Percentiles rank a stretch among this genome's conserved stretches.
Evolutionary conservation across 2,113 vertebrate species (phyloP).

Genomic region (Elephantulus edwardii): DNA sequence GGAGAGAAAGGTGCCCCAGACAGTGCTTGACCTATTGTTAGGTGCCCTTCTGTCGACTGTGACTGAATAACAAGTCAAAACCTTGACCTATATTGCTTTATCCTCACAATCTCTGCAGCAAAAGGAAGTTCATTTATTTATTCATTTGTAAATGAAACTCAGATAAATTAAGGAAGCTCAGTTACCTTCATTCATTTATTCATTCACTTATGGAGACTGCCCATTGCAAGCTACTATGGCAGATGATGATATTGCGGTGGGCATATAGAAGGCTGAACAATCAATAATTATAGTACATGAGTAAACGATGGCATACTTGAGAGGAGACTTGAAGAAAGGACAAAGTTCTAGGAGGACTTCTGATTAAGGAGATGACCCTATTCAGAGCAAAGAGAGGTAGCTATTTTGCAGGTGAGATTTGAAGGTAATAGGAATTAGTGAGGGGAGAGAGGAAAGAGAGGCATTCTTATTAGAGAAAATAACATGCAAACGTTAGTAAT

Average conservation of each 20-base stretch:
- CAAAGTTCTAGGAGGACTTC: not conserved
- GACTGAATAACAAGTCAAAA: too few relatives aligned
- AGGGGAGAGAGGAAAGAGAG: not conserved
- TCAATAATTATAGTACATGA: not conserved
- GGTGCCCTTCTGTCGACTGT: too few relatives aligned
- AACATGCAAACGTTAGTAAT: not conserved
- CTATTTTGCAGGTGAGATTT: not conserved
- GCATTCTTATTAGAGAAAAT: not conserved
- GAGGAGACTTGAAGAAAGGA: not conserved
- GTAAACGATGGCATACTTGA: not conserved
- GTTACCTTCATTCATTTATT: not conserved
- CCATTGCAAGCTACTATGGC: not conserved
- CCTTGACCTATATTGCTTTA: too few relatives aligned
- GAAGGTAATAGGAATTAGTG: not conserved
- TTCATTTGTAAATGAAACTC: too few relatives aligned
- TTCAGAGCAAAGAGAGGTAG: not conserved
- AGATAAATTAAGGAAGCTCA: too few relatives aligned
- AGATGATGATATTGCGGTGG: too few relatives aligned
- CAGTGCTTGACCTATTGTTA: not conserved
- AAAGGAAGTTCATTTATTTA: too few relatives aligned
- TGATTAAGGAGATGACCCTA: not conserved
- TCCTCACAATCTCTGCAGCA: too few relatives aligned
- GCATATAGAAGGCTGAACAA: too few relatives aligned
- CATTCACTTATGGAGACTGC: not conserved
- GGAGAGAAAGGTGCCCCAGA: not conserved